A percentile compares a stretch with the other conserved stretches of the same genome.
These are phyloP conservation scores for Drosophila birchii DNA, from an alignment of 2,888 invertebrate genomes.

Conservation along the genomic window DNA sequence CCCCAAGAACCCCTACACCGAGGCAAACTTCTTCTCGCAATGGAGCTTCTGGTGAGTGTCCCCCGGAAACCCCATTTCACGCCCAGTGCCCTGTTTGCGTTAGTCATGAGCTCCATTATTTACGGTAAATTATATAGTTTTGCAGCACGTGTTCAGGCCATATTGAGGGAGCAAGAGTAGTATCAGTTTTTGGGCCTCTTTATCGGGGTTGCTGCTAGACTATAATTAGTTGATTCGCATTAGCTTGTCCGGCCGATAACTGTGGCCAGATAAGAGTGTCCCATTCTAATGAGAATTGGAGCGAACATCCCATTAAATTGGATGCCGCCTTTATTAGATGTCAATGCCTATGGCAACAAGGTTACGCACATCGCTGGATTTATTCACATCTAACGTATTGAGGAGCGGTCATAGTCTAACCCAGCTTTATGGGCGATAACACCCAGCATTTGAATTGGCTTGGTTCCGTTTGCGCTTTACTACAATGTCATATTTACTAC, in stretches of 20 bases:
- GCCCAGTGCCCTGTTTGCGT: constrained; percentile 4
- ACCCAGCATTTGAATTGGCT: neutral
- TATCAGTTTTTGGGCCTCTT: constrained; percentile 1
- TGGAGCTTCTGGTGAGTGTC: constrained; percentile 88
- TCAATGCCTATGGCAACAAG: constrained; percentile 30
- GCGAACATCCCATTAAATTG: constrained; percentile 29
- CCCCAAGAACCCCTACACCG: constrained; percentile 87
- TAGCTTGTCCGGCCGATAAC: constrained; percentile 23
- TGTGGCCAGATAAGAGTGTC: constrained; percentile 3
- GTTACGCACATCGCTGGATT: constrained; percentile 33
- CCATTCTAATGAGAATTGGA: constrained; percentile 32
- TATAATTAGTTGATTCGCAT: constrained; percentile 30
- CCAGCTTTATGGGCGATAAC: constrained; percentile 3
- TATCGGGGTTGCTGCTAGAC: constrained; percentile 17
- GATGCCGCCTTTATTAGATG: constrained; percentile 33
- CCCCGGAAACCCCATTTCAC: neutral
- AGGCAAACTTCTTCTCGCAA: constrained; percentile 87
- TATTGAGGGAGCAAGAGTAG: constrained; percentile 25
- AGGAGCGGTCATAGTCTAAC: constrained; percentile 16
- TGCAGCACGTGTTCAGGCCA: constrained; percentile 54
- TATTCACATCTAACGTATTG: constrained; percentile 14
- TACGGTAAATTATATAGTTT: constrained; percentile 49
- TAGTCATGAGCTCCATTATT: constrained; percentile 39
- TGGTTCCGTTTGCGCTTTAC: constrained; percentile 3
- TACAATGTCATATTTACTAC: constrained; percentile 1